Conservation (phyloP, 2,113 vertebrate genomes). For the Platysternon megacephalum region DNA sequence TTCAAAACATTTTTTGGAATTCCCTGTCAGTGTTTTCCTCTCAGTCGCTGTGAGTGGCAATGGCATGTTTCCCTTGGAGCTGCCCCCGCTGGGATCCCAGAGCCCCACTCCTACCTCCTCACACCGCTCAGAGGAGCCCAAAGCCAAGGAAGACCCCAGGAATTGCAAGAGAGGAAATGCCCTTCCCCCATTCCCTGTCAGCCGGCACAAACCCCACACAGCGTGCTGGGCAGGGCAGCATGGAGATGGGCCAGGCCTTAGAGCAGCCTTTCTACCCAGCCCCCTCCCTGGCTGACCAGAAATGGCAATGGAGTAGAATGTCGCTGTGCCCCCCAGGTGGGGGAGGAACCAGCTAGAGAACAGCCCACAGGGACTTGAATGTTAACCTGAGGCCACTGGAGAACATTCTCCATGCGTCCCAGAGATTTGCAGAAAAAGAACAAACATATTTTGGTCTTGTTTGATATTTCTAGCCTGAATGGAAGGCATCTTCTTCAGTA, state of each 20-base stretch:
- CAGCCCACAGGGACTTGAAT: no score
- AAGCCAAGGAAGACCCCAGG: background rate
- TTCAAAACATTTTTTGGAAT: fast-evolving
- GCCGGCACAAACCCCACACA: no score
- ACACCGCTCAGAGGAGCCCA: background rate
- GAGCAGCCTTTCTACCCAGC: background rate
- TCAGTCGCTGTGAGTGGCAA: background rate
- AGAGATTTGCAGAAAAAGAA: background rate
- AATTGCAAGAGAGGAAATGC: no score
- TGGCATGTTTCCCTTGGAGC: background rate
- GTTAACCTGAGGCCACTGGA: no score
- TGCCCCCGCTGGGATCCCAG: background rate
- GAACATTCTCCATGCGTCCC: background rate
- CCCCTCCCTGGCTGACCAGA: background rate
- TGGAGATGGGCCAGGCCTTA: fast-evolving
- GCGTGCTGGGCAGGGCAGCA: no score
- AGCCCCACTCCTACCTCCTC: background rate
- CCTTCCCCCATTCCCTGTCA: no score
- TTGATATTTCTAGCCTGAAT: background rate
- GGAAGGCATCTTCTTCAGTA: background rate
- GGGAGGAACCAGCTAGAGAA: no score
- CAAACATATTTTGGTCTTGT: background rate
- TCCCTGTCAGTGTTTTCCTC: background rate
- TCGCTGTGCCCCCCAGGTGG: no score
- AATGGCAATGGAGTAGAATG: no score